phyloP scores from a whole-genome alignment of 2,888 invertebrate genomes.

The Lithophane socia region DNA sequence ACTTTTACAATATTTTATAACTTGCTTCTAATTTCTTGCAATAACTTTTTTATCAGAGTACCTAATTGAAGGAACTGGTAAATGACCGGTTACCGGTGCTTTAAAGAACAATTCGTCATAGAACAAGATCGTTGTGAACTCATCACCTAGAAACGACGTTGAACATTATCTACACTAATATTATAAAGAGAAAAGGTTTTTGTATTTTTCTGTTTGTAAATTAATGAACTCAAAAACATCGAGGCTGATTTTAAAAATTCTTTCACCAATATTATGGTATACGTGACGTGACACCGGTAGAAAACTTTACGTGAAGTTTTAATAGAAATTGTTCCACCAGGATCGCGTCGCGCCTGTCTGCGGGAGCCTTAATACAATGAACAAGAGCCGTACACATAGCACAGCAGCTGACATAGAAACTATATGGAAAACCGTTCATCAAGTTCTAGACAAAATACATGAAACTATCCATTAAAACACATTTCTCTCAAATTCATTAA shows the following conservation, averaged over 20 bases:
- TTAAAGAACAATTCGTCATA: background rate
- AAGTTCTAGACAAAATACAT: constrained; percentile 7
- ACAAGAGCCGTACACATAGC: background rate
- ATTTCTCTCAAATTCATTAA: constrained; percentile 10
- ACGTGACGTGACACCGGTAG: too few species aligned
- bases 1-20: background rate
- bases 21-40: constrained; percentile 1
- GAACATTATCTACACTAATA: too few species aligned
- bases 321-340: too few species aligned
- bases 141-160: background rate
- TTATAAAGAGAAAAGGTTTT: too few species aligned
- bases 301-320: too few species aligned
- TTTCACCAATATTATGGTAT: too few species aligned
- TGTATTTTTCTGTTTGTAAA: too few species aligned
- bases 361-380: background rate
- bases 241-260: too few species aligned
- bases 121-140: too few species aligned
- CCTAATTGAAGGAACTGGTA: background rate
- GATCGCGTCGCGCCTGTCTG: too few species aligned
- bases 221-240: too few species aligned
- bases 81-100: background rate
- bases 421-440: background rate
- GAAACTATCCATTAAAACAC: constrained; percentile 4
- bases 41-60: constrained; percentile 3
- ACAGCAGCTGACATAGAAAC: constrained; percentile 4